Conservation (phyloP, 2,797 vertebrate species). For the Dendrocincla tyrannina region DNA sequence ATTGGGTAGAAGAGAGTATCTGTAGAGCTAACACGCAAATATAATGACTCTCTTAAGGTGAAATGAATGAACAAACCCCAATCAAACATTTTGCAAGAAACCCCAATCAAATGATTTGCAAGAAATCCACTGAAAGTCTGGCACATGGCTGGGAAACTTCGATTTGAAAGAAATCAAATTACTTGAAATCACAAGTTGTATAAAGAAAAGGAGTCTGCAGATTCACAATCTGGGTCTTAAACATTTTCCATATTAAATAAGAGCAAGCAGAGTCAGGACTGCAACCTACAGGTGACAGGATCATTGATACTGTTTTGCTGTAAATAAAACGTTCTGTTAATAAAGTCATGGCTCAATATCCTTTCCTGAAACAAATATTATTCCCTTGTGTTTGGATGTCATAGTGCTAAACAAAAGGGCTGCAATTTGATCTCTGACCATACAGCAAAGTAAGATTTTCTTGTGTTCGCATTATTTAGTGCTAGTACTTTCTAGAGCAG, state of each 20-base stretch:
- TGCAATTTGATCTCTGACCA: constrained; percentile 8
- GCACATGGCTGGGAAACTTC: neutral
- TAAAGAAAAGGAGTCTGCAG: neutral
- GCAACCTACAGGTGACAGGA: neutral
- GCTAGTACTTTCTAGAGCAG: constrained; percentile 44
- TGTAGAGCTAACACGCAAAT: neutral
- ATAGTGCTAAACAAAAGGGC: neutral
- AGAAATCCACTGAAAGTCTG: neutral
- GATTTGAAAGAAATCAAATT: neutral
- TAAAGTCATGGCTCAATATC: neutral
- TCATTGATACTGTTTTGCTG: neutral
- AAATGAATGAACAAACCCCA: neutral
- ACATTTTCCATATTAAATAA: neutral
- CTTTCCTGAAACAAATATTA: neutral
- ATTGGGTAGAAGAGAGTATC: neutral
- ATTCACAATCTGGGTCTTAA: neutral
- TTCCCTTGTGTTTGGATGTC: neutral
- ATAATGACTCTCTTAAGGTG: neutral
- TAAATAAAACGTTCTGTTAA: constrained; percentile 8
- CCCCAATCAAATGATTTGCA: neutral
- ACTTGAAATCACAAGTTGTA: neutral
- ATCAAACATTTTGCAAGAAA: neutral
- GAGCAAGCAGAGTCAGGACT: neutral
- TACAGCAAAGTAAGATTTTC: neutral
- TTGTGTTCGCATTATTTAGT: constrained; percentile 43